A percentile compares a stretch with the other conserved stretches of the same genome.
Evolutionary conservation across 2,113 vertebrate genomes (phyloP).

Genomic region (Seriola dumerili): DNA sequence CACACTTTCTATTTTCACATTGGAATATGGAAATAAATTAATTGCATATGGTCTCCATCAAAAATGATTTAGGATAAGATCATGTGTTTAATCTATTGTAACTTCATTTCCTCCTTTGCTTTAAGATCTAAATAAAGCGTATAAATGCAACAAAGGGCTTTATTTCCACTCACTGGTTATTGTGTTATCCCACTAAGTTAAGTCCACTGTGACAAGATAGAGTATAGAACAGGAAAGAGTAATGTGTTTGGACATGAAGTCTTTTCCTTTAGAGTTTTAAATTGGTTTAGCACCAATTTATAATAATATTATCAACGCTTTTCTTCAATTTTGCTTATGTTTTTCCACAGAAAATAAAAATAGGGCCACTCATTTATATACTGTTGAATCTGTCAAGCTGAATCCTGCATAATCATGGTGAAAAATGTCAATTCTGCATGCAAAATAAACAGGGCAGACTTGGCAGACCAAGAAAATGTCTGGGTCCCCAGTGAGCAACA

Average conservation of each 20-base stretch:
- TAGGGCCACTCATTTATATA: background rate
- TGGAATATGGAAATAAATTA: conserved; percentile 64
- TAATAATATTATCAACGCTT: background rate
- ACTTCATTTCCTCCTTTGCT: conserved; percentile 10
- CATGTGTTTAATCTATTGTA: conserved; percentile 33
- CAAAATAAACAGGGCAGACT: conserved; percentile 37
- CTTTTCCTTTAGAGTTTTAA: background rate
- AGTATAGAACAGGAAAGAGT: too few species aligned
- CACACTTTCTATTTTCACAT: conserved; percentile 61
- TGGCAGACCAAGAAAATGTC: conserved; percentile 19
- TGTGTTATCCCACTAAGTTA: background rate
- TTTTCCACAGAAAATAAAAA: background rate
- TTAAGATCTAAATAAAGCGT: conserved; percentile 44
- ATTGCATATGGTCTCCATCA: conserved; percentile 39
- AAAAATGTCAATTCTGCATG: conserved; percentile 5
- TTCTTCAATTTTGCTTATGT: background rate
- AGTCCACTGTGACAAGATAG: background rate
- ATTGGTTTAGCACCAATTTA: background rate
- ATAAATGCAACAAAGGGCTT: conserved; percentile 7
- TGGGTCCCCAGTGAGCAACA: conserved; percentile 37
- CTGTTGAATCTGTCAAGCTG: background rate
- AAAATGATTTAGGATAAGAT: conserved; percentile 18
- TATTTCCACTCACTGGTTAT: background rate
- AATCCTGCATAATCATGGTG: conserved; percentile 10
- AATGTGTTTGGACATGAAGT: background rate